Evolutionary conservation across 2,797 vertebrate species (phyloP).

Genomic region (Pipistrellus kuhlii): DNA sequence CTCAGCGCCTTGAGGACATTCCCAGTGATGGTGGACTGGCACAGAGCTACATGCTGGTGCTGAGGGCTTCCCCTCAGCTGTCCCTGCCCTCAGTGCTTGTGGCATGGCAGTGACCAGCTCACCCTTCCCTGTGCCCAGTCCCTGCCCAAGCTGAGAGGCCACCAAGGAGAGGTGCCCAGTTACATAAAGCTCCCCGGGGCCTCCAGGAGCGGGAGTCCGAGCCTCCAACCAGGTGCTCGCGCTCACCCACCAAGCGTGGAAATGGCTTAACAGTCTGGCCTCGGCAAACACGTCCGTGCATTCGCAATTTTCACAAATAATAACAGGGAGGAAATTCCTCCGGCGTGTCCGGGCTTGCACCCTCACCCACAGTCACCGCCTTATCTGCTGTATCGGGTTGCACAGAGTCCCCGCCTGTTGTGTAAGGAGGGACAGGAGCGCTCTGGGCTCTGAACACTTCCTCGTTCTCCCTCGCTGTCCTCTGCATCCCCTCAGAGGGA

Average conservation of each 20-base stretch:
- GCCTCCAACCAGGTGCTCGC: not conserved
- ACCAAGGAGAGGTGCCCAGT: not conserved
- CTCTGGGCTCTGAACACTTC: constrained; percentile 1
- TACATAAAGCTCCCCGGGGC: not conserved
- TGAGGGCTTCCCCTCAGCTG: not conserved
- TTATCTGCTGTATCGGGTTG: constrained; percentile 26
- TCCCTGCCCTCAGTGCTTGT: not conserved
- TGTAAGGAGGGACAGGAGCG: not conserved
- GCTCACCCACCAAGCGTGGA: not conserved
- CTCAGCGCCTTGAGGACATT: not conserved
- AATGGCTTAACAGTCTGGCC: not conserved
- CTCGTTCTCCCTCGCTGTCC: not conserved
- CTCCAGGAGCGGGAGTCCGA: not conserved
- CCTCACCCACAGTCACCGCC: not conserved
- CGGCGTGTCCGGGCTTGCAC: not conserved
- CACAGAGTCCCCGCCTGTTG: not conserved
- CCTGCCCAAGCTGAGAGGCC: not conserved
- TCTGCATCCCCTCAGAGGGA: constrained; percentile 20
- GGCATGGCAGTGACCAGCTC: not conserved
- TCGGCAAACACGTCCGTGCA: constrained; percentile 55
- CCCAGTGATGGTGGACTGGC: not conserved
- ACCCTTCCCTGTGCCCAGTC: too few species aligned
- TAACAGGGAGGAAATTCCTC: constrained; percentile 43
- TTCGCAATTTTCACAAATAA: constrained; percentile 47
- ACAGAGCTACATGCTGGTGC: not conserved